Conservation (phyloP, 2,888 invertebrate species). For the Pegoplata infirma region DNA sequence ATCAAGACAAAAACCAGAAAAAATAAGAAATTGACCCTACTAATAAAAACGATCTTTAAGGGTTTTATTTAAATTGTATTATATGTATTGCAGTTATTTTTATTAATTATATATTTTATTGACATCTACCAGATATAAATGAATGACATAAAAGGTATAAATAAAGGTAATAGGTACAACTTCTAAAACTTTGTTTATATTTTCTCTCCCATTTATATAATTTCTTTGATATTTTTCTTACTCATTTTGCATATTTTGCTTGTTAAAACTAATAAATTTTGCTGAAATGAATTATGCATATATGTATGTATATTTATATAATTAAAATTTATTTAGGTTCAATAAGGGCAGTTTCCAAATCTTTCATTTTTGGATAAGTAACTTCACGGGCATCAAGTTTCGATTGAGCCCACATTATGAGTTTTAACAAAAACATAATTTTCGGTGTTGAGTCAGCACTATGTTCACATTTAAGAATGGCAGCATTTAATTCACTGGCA, state of each 20-base stretch:
- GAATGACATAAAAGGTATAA: constrained; percentile 45
- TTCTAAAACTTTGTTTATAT: constrained; percentile 37
- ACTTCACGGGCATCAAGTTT: constrained; percentile 96
- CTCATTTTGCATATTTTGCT: neutral
- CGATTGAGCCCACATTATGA: constrained; percentile 97
- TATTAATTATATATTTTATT: constrained; percentile 19
- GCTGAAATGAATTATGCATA: constrained; percentile 4
- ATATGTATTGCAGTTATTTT: constrained; percentile 24
- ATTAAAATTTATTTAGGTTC: constrained; percentile 78
- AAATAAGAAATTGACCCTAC: too few relatives aligned
- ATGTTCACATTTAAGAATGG: constrained; percentile 96
- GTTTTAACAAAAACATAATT: constrained; percentile 92
- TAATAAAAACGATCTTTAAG: too few relatives aligned
- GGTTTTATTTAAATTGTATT: constrained; percentile 17
- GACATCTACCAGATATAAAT: constrained; percentile 51
- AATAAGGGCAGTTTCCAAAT: constrained; percentile 90
- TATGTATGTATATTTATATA: too few relatives aligned
- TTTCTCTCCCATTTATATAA: constrained; percentile 5
- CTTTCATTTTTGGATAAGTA: constrained; percentile 97
- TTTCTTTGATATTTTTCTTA: neutral
- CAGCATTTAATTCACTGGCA: constrained; percentile 97
- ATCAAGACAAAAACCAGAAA: neutral
- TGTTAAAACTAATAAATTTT: neutral
- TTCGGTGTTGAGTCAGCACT: constrained; percentile 94
- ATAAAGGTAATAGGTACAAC: constrained; percentile 52